phyloP scores from a whole-genome alignment of 2,888 invertebrate genomes.

The Operophtera brumata region DNA sequence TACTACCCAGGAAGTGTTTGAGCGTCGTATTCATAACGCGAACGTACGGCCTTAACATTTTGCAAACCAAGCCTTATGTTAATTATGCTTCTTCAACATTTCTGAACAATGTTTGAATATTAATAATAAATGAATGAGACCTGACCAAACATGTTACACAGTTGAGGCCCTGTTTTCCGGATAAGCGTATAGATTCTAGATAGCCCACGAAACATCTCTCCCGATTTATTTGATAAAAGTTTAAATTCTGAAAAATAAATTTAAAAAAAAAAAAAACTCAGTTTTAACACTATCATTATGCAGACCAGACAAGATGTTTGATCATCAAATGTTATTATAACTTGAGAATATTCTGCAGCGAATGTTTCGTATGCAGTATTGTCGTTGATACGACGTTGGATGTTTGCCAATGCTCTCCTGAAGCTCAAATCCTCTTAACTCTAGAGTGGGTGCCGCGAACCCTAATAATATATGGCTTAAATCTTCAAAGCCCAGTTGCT shows the following conservation, averaged over 20 bases:
- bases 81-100: constrained; percentile 34
- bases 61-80: constrained; percentile 38
- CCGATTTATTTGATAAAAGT: too few relatives aligned
- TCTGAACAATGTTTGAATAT: constrained; percentile 19
- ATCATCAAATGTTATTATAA: constrained; percentile 4
- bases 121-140: too few relatives aligned
- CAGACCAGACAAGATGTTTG: constrained; percentile 8
- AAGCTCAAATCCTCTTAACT: constrained; percentile 38
- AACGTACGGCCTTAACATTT: constrained; percentile 44
- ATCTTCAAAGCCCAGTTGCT: not conserved
- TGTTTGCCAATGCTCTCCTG: constrained; percentile 46
- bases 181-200: too few relatives aligned
- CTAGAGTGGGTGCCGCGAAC: constrained; percentile 21
- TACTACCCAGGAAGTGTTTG: constrained; percentile 45
- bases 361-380: constrained; percentile 43
- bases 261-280: too few relatives aligned
- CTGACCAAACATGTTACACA: too few relatives aligned
- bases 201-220: too few relatives aligned
- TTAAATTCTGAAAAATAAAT: too few relatives aligned
- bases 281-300: constrained; percentile 4
- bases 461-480: constrained; percentile 5
- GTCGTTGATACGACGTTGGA: constrained; percentile 47
- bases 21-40: constrained; percentile 35
- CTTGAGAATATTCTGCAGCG: constrained; percentile 29
- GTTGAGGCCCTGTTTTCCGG: too few relatives aligned